Conservation (phyloP, 1,140 invertebrate genomes). For the Liolophura sinensis region DNA sequence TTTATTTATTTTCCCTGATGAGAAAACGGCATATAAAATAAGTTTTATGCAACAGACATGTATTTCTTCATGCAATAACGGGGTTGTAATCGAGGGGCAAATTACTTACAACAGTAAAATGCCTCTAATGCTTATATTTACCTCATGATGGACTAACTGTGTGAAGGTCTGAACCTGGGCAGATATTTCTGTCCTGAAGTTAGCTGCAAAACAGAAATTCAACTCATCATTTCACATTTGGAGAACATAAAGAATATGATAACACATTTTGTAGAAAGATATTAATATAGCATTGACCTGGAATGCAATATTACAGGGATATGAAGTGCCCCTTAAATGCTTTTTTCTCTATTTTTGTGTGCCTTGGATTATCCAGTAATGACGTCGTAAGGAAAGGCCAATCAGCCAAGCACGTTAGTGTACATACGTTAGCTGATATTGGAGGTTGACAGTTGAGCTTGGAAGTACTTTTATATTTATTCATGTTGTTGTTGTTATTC, state of each 20-base stretch:
- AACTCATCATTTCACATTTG: background rate
- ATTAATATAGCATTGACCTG: background rate
- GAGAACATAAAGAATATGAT: background rate
- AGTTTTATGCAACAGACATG: background rate
- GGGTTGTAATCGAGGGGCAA: background rate
- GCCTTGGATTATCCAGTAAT: no score
- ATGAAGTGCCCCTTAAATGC: no score
- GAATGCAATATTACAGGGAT: no score
- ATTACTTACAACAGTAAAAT: background rate
- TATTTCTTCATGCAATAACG: background rate
- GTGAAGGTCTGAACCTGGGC: constrained; percentile 74
- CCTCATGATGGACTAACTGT: constrained; percentile 77
- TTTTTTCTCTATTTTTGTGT: no score
- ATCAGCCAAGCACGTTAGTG: no score
- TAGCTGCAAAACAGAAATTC: constrained; percentile 41
- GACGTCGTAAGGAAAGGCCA: no score
- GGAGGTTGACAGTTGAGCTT: no score
- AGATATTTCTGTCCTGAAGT: constrained; percentile 73
- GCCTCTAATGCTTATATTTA: constrained; percentile 14
- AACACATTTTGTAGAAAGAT: background rate
- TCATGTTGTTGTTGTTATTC: no score
- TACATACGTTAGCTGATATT: no score
- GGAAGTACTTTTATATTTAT: no score
- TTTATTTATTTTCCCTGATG: no score
- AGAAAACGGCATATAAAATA: background rate